These are phyloP conservation scores for Globia sparganii DNA, from an alignment of 2,888 invertebrate genomes.

Conservation along the genomic window DNA sequence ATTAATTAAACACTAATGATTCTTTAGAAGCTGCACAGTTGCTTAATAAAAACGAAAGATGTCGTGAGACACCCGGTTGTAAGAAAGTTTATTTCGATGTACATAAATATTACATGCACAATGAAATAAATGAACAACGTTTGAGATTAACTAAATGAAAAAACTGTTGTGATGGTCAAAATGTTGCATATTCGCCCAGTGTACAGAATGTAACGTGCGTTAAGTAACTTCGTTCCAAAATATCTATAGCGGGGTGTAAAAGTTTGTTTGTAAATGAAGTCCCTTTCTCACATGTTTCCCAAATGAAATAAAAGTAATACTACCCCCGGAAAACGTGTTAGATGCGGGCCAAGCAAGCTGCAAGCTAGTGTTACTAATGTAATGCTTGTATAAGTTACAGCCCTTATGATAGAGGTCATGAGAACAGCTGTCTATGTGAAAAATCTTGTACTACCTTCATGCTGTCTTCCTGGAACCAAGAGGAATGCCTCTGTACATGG, in stretches of 20 bases:
- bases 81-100: background rate
- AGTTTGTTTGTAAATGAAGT: background rate
- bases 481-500: no score
- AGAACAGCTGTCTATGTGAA: conserved; percentile 1
- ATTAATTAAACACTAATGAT: background rate
- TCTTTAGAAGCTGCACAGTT: background rate
- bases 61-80: background rate
- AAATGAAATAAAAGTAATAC: conserved; percentile 10
- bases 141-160: background rate
- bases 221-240: background rate
- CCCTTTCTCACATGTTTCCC: background rate
- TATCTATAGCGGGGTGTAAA: background rate
- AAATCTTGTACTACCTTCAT: background rate
- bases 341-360: conserved; percentile 1
- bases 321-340: background rate
- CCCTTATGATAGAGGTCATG: conserved; percentile 1
- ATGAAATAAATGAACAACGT: background rate
- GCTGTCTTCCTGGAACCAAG: background rate
- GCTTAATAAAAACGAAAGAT: background rate
- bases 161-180: no score
- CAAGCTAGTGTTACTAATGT: conserved; percentile 39
- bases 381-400: conserved; percentile 33
- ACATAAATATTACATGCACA: background rate
- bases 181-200: no score
- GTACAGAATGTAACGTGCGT: no score